Base-by-base conservation (phyloP, 64 coral and sea anemone genomes). In the Montipora cactus region DNA sequence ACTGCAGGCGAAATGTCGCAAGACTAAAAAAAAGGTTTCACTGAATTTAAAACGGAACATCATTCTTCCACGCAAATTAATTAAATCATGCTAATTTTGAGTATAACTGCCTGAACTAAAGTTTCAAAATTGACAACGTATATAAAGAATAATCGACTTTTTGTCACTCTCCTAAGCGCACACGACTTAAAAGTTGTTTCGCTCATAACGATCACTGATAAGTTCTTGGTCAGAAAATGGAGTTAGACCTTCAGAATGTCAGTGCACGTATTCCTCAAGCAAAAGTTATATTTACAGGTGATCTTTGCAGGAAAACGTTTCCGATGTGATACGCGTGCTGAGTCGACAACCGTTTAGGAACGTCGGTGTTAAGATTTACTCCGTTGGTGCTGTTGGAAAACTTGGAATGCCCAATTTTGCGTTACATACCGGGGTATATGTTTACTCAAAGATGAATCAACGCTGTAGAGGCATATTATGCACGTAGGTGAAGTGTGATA, bases 221-320 rank as follows among this genome's bases (percentile, higher is more conserved):
- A 50, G 45, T 4, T 20, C 16, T 50, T 3, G 5, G n/a, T n/a
- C 9, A 5, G 14, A 86, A 23, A 49, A 64, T 22, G 67, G 71
- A 71, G 16, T 50, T 8, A 86, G 22, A 7, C 46, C 44, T 47
- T 5, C 45, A 1, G 68, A 83, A 67, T 13, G 67, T 48, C 8
- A 86, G 82, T n/a, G 18, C 8, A 67, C 18, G 57, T 49, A 72
- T 50, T 4, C 48, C 62, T 50, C 44, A 12, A 71, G 66, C 16
- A 13, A 86, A 46, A 20, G 44, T 64, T 86, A 86, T 71, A 86
- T 71, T 50, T 86, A 86, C 82, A 86, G n/a, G 45, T 86, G 82
- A 86, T 71, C 44, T 86, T 19, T 49, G 66, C 21, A 86, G 45
- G 46, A 69, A 86, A 86, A 86, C 66, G 82, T 86, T 86, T 86